Base-by-base conservation (phyloP, 2,888 invertebrate species). In the Seira sanloemensis region DNA sequence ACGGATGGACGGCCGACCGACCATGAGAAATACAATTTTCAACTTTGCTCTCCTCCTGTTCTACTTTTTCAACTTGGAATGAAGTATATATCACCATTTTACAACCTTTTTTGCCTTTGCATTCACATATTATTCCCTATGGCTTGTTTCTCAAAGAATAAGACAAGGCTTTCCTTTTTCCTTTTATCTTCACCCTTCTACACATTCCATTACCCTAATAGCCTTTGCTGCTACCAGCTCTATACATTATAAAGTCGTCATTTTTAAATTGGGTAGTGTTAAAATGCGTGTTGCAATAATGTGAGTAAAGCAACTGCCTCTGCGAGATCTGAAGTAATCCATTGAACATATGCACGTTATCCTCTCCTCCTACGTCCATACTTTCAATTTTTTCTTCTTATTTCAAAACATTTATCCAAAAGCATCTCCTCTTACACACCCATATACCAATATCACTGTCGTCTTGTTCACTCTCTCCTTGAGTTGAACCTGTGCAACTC, bases 11-110 rank as follows among this genome's bases (percentile, higher is more conserved):
- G 4, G 2, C 62, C 62, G 62, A 62, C 62, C 62, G 62, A 62
- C 62, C 62, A 62, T 62, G 62, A 62, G 62, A 62, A 62, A 62
- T 62, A 62, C 23, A 23, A 62, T 62, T 62, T 62, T 21, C 62
- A 62, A 62, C 19, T 2, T 50, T 62, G 62, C 62, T 62, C 62
- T 62, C 58, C 58, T 58, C 62, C 62, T 62, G 62, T 62, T 62
- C 62, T 62, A 62, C 62, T 62, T 62, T 58, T 62, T 62, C 62
- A 62, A 16, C 62, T 62, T 62, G 19, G 21, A n/a, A n/a, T n/a
- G 62, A n/a, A 5, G 62, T 62, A 9, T 62, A 62, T 50, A 16
- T 18, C 12, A n/a, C 16, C 16, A 2, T 50, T 16, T 50, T 50
- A 16, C n/a, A 50, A 37, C n/a, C n/a, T n/a, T n/a, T n/a, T n/a